Base-by-base conservation (phyloP, 1,140 invertebrate species). In the Bombus terrestris region DNA sequence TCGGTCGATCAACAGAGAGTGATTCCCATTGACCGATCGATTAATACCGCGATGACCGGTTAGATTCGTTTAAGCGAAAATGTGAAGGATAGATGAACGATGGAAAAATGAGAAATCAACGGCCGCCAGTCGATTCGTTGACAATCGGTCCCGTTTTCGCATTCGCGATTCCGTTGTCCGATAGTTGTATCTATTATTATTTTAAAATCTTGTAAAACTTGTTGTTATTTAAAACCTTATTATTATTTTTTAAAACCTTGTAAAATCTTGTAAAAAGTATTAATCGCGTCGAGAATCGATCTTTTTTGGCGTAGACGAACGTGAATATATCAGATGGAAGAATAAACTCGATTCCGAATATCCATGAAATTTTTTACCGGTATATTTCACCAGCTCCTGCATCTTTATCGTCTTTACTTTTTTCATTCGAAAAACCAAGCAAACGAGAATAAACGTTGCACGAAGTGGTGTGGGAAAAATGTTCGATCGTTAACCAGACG, bases 131-230 rank as follows among this genome's bases (percentile, higher is more conserved):
- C 66, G 37, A 69, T 39, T 75, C 32, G 18, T 12, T 35, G 9
- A 32, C 28, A 47, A 47, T 64, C 8, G 3, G 0, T 22, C 15
- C 15, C 66, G 35, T 43, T 28, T 8, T 1, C 1, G 15, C 43
- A 41, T 25, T 2, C 41, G 35, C 22, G 68, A 81, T 81, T 39
- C 28, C 12, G 22, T 59, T 0, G 9, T 18, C 22, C 6, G 59
- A 75, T 83, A 83, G 59, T 57, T 32, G 15, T 35, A 25, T 32
- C 71, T 25, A 76, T 75, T 76, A 76, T 37, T 35, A 62, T 10
- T 37, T 37, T 8, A 41, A 72, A 71, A 2, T 10, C 15, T n/a
- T 28, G 37, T 53, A 53, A 74, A 75, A 75, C 3, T 43, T 43
- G 13, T 43, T 43, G 13, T 43, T 43, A 13, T 43, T 43, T 41